These are phyloP conservation scores for Drosophila mercatorum DNA, from an alignment of 2,888 invertebrate species.

Conservation along the genomic window DNA sequence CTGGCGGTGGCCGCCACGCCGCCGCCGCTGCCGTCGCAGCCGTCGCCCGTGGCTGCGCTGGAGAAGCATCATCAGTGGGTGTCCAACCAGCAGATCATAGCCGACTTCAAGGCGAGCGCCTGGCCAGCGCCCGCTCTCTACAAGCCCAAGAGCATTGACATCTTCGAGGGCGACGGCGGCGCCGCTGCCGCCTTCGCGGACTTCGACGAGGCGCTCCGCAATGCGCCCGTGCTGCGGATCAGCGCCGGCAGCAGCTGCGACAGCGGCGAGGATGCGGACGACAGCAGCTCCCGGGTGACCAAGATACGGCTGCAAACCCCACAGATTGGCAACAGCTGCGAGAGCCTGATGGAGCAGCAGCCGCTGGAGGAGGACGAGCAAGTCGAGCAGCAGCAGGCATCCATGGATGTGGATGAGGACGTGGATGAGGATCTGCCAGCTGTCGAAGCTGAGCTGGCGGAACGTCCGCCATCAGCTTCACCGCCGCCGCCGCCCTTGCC, in stretches of 20 bases:
- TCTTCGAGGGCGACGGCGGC: slow-evolving; percentile 75
- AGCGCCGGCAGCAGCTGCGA: slow-evolving; percentile 52
- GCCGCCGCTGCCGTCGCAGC: slow-evolving; percentile 45
- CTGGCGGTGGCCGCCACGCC: slow-evolving; percentile 80
- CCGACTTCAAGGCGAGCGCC: slow-evolving; percentile 54
- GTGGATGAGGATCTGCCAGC: not conserved
- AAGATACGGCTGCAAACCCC: slow-evolving; percentile 50
- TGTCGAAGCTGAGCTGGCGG: slow-evolving; percentile 5
- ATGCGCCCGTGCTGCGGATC: slow-evolving; percentile 81
- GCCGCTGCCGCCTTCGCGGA: slow-evolving; percentile 78
- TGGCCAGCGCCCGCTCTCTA: slow-evolving; percentile 68
- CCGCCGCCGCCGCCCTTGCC: slow-evolving; percentile 79
- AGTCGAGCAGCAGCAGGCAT: slow-evolving; percentile 37
- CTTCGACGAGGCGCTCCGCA: slow-evolving; percentile 82
- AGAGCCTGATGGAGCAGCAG: slow-evolving; percentile 74
- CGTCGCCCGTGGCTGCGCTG: not conserved
- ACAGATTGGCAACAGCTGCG: slow-evolving; percentile 76
- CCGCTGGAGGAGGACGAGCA: slow-evolving; percentile 34
- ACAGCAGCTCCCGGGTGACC: slow-evolving; percentile 49
- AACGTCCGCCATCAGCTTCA: slow-evolving; percentile 68
- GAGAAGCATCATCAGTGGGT: slow-evolving; percentile 63
- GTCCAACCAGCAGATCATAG: slow-evolving; percentile 72
- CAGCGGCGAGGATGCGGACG: slow-evolving; percentile 68
- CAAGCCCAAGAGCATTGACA: slow-evolving; percentile 82
- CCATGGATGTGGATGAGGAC: slow-evolving; percentile 16